phyloP scores from a whole-genome alignment of 2,888 invertebrate species.

The Polylopha cassiicola region DNA sequence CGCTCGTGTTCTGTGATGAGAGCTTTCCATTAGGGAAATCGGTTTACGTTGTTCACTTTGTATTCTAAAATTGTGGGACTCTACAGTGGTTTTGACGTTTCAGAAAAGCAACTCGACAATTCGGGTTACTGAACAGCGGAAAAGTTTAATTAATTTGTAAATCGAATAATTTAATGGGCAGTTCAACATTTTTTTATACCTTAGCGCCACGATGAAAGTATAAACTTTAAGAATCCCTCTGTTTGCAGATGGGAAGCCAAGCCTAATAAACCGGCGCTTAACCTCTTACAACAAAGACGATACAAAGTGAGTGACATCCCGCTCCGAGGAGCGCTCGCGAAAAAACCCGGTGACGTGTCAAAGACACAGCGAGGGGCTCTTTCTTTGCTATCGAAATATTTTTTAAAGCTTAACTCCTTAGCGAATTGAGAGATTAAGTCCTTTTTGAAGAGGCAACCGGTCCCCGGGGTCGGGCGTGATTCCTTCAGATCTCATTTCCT shows the following conservation, averaged over 20 bases:
- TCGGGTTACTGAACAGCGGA: no score
- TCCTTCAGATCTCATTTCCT: conserved; percentile 76
- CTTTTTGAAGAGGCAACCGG: conserved; percentile 80
- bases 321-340: conserved; percentile 69
- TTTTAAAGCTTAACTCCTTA: conserved; percentile 78
- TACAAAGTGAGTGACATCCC: conserved; percentile 76
- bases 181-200: neutral
- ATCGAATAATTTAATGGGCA: no score
- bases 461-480: conserved; percentile 75
- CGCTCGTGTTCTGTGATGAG: conserved; percentile 13
- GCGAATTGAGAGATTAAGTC: conserved; percentile 78
- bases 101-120: no score
- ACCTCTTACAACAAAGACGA: conserved; percentile 74
- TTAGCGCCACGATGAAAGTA: conserved; percentile 8
- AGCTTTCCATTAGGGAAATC: conserved; percentile 19
- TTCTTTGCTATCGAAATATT: conserved; percentile 75
- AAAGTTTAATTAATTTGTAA: no score
- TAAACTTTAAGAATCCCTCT: conserved; percentile 43
- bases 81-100: no score
- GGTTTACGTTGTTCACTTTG: conserved; percentile 10
- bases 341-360: conserved; percentile 76
- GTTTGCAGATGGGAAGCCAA: conserved; percentile 69
- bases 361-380: conserved; percentile 74
- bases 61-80: conserved; percentile 5
- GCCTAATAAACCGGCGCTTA: conserved; percentile 75